A percentile compares a stretch with the other conserved stretches of the same genome.
Conservation (phyloP, 1,140 invertebrate genomes). For the Papilio helenus region DNA sequence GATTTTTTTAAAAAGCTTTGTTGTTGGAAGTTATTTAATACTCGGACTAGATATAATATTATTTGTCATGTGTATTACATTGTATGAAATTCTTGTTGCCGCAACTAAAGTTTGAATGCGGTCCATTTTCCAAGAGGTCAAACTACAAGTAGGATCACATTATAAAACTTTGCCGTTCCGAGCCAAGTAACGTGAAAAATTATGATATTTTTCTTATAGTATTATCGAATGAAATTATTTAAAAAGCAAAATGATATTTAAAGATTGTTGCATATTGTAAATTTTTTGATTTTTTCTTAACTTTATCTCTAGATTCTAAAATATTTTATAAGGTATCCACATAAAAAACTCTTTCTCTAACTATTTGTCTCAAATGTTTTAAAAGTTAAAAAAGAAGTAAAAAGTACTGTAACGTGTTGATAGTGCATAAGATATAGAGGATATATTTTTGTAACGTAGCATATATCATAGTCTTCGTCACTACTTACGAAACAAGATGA, state of each 20-base stretch:
- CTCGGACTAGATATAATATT: neutral
- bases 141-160: conserved; percentile 10
- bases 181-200: neutral
- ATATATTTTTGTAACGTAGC: conserved; percentile 8
- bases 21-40: neutral
- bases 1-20: neutral
- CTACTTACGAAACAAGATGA: conserved; percentile 36
- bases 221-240: neutral
- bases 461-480: conserved; percentile 31
- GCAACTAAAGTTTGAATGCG: conserved; percentile 5
- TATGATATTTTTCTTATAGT: neutral
- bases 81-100: neutral
- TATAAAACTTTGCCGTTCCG: conserved; percentile 14
- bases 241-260: too few relatives aligned
- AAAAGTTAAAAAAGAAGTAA: neutral
- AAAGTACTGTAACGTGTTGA: neutral
- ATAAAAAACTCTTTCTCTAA: too few relatives aligned
- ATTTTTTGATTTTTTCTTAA: neutral
- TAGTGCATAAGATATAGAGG: neutral
- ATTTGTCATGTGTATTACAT: conserved; percentile 4
- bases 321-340: neutral
- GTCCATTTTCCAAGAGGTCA: conserved; percentile 14
- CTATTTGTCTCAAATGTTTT: neutral
- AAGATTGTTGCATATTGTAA: too few relatives aligned
- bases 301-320: neutral